These are phyloP conservation scores for Micropoecilia bifurca DNA, from an alignment of 2,797 vertebrate genomes.

Conservation along the genomic window DNA sequence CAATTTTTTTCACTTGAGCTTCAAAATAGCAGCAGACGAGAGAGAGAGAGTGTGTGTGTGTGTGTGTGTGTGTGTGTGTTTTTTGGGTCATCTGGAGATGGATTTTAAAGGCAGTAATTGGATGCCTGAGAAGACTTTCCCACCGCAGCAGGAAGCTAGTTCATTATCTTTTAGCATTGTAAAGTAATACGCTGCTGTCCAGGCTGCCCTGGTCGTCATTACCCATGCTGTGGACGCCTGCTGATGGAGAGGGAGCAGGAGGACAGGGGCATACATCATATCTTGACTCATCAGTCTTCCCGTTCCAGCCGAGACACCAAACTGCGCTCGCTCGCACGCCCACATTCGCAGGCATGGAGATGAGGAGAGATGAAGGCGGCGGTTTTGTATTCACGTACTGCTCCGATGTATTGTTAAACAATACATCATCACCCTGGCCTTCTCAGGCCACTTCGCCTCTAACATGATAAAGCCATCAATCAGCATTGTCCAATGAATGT, in stretches of 20 bases:
- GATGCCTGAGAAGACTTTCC: slow-evolving; percentile 73
- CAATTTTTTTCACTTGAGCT: slow-evolving; percentile 40
- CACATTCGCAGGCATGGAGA: slow-evolving; percentile 59
- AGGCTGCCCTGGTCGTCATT: slow-evolving; percentile 77
- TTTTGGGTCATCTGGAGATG: slow-evolving; percentile 75
- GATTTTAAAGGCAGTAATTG: slow-evolving; percentile 80
- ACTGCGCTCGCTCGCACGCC: slow-evolving; percentile 68
- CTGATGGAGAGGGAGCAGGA: slow-evolving; percentile 74
- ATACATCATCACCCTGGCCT: slow-evolving; percentile 77
- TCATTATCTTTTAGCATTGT: slow-evolving; percentile 76
- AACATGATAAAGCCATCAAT: slow-evolving; percentile 78
- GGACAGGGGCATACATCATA: slow-evolving; percentile 80
- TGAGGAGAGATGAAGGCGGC: slow-evolving; percentile 74
- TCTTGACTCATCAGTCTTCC: slow-evolving; percentile 76
- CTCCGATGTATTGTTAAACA: slow-evolving; percentile 74
- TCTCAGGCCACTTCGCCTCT: slow-evolving; percentile 71
- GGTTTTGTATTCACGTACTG: slow-evolving; percentile 73
- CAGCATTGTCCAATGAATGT: slow-evolving; percentile 70
- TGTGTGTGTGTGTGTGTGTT: slow-evolving; percentile 13
- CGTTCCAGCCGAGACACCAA: slow-evolving; percentile 65
- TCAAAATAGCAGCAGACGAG: slow-evolving; percentile 35
- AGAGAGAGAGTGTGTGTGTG: background rate
- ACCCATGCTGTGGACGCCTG: slow-evolving; percentile 65
- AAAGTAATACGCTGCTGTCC: slow-evolving; percentile 73
- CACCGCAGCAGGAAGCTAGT: slow-evolving; percentile 71